These are phyloP conservation scores for Drosophila truncata DNA, from an alignment of 1,140 invertebrate species.

Conservation along the genomic window DNA sequence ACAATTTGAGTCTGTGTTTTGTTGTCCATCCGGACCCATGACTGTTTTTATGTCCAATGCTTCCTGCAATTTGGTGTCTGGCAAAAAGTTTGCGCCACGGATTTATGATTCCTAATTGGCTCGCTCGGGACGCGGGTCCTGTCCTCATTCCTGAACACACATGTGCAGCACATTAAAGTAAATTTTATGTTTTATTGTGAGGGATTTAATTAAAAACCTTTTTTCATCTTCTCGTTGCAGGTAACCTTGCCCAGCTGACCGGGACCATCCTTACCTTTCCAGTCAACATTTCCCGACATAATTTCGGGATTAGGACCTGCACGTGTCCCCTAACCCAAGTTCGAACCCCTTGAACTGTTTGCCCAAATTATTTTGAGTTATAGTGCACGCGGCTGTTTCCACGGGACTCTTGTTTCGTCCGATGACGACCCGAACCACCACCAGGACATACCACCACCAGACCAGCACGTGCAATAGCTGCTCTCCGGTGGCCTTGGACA, in stretches of 20 bases:
- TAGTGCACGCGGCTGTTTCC: conserved; percentile 49
- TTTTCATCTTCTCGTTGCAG: conserved; percentile 52
- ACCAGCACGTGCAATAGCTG: conserved; percentile 44
- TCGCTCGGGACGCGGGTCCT: conserved; percentile 1
- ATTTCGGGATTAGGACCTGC: conserved; percentile 38
- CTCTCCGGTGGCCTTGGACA: conserved; percentile 70
- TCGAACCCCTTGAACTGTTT: conserved; percentile 68
- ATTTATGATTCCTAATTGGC: conserved; percentile 75
- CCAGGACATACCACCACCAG: conserved; percentile 20
- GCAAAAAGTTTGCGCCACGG: conserved; percentile 63
- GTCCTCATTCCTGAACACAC: conserved; percentile 21
- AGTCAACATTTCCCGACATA: conserved; percentile 12
- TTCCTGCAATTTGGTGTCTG: conserved; percentile 68
- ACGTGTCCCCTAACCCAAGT: conserved; percentile 42
- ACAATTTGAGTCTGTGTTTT: conserved; percentile 68
- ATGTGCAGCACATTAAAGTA: conserved; percentile 63
- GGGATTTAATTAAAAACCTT: conserved; percentile 67
- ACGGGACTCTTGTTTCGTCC: conserved; percentile 51
- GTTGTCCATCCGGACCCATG: conserved; percentile 20
- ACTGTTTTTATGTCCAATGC: conserved; percentile 48
- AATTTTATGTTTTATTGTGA: conserved; percentile 49
- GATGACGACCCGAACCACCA: conserved; percentile 22
- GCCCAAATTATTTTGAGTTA: conserved; percentile 71
- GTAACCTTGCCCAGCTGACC: conserved; percentile 42
- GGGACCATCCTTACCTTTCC: conserved; percentile 6